Conservation (phyloP, 64 coral and sea anemone species). For the Montipora foliosa region DNA sequence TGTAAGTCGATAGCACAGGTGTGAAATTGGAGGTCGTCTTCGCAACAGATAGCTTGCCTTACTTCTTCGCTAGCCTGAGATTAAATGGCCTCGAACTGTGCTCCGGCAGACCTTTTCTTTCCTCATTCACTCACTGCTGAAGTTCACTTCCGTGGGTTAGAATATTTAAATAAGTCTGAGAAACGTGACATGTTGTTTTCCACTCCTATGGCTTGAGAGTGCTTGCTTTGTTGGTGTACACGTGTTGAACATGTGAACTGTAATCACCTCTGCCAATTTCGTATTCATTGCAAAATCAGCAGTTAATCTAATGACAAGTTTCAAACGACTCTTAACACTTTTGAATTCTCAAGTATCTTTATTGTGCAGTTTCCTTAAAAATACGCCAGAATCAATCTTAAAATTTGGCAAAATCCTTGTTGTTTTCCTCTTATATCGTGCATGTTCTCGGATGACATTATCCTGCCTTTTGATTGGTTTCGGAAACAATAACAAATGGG, state of each 20-base stretch:
- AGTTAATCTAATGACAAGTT: background rate
- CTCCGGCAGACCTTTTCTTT: background rate
- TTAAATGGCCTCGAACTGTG: background rate
- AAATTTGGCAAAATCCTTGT: background rate
- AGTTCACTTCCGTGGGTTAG: background rate
- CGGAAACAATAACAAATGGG: background rate
- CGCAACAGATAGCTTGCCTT: background rate
- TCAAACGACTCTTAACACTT: background rate
- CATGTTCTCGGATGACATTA: background rate
- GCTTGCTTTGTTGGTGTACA: conserved; percentile 27
- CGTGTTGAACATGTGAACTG: conserved; percentile 22
- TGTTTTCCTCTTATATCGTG: background rate
- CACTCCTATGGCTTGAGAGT: conserved; percentile 8
- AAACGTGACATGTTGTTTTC: conserved; percentile 35
- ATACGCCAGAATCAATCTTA: background rate
- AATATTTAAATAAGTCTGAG: background rate
- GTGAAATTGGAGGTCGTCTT: background rate
- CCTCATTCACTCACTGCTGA: background rate
- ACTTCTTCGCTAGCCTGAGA: background rate
- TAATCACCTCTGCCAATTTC: background rate
- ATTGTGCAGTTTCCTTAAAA: background rate
- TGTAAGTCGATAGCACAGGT: background rate
- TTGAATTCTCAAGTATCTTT: background rate
- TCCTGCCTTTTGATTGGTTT: conserved; percentile 20
- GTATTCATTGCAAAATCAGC: background rate